phyloP scores from a whole-genome alignment of 2,797 vertebrate genomes.

The Sardinella longiceps region DNA sequence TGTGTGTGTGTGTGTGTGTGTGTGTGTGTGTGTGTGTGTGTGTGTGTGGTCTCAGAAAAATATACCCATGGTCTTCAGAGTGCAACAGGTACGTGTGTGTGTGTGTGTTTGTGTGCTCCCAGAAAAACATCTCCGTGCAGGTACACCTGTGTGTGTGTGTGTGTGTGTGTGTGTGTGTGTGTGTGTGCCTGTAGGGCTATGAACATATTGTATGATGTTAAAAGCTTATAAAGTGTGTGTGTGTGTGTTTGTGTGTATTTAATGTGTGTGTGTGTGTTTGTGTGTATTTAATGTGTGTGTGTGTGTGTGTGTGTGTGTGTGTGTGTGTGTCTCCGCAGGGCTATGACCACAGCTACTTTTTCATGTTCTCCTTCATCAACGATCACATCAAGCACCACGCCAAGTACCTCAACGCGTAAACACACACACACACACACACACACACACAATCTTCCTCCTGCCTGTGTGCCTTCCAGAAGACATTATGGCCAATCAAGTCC shows the following conservation, averaged over 20 bases:
- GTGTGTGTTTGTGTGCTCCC: slow-evolving; percentile 71
- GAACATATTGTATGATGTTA: no score
- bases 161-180: neutral
- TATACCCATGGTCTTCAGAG: neutral
- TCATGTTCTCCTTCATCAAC: slow-evolving; percentile 89
- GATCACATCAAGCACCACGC: slow-evolving; percentile 96
- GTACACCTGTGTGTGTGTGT: slow-evolving; percentile 66
- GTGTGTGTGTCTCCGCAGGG: slow-evolving; percentile 74
- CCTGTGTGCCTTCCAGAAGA: neutral
- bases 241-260: neutral
- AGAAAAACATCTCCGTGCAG: slow-evolving; percentile 90
- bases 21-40: no score
- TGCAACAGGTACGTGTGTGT: neutral
- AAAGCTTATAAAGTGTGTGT: no score
- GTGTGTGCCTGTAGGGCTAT: slow-evolving; percentile 48
- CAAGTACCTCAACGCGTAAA: slow-evolving; percentile 87
- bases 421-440: neutral
- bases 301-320: neutral
- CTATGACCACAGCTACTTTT: slow-evolving; percentile 97
- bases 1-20: slow-evolving; percentile 13
- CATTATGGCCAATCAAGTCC: neutral
- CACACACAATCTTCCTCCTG: neutral
- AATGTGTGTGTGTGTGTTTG: neutral
- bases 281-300: neutral
- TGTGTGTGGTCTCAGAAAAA: neutral